A percentile compares a stretch with the other conserved stretches of the same genome.
These are phyloP conservation scores for Spinus olivaceus DNA, from an alignment of 2,797 vertebrate genomes.

Conservation along the genomic window DNA sequence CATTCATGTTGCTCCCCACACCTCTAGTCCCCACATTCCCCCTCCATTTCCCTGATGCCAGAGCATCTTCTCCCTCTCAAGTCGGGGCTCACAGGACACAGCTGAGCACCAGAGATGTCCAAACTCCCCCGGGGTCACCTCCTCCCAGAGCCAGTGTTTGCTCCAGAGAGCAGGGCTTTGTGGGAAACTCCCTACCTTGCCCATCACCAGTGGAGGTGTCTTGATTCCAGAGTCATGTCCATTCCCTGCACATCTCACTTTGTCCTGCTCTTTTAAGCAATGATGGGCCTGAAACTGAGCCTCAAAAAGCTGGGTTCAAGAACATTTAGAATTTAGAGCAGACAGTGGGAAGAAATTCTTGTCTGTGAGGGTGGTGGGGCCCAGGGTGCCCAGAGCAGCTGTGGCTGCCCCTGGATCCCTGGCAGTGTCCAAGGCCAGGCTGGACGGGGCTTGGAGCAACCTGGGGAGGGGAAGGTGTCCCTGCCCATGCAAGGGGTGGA, in stretches of 20 bases:
- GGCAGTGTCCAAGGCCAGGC: fast-evolving
- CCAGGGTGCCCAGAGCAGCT: not conserved
- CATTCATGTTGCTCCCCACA: not conserved
- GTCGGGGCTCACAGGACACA: not conserved
- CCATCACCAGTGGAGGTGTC: fast-evolving
- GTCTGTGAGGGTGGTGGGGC: fast-evolving
- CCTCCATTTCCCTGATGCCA: not conserved
- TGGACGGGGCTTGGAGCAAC: fast-evolving
- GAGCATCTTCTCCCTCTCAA: no score
- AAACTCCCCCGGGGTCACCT: no score
- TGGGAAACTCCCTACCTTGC: not conserved
- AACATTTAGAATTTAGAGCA: no score
- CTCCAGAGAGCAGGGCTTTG: no score
- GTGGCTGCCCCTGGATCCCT: not conserved
- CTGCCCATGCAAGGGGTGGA: not conserved
- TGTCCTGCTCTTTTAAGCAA: not conserved
- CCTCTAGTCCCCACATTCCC: not conserved
- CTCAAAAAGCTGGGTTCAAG: not conserved
- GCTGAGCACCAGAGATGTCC: not conserved
- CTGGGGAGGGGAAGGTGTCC: not conserved
- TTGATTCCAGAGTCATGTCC: fast-evolving
- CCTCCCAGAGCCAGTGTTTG: no score
- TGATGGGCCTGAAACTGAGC: not conserved
- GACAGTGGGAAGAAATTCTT: fast-evolving
- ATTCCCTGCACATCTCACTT: not conserved